Evolutionary conservation across 2,888 invertebrate species (phyloP).

Genomic region (Resseliella maxima): DNA sequence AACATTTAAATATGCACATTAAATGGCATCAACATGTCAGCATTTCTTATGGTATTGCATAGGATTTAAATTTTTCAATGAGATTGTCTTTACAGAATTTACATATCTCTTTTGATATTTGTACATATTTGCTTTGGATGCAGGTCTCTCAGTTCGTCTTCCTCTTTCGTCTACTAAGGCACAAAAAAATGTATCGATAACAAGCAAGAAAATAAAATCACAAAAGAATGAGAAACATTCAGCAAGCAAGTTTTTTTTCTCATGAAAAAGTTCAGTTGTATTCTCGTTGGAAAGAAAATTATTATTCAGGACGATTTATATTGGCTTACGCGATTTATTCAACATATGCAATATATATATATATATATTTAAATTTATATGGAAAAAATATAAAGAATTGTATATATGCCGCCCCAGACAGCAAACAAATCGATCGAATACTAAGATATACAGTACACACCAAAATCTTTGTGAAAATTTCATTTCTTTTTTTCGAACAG

Average conservation of each 20-base stretch:
- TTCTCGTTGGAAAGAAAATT: conserved; percentile 41
- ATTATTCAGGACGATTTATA: conserved; percentile 46
- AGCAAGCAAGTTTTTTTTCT: too few relatives aligned
- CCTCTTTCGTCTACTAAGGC: not conserved
- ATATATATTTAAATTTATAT: not conserved
- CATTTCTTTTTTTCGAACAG: not conserved
- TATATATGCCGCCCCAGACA: not conserved
- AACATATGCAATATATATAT: not conserved
- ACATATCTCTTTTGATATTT: not conserved
- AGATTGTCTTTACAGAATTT: not conserved
- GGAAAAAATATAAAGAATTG: too few relatives aligned
- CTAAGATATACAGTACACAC: not conserved
- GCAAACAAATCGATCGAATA: not conserved
- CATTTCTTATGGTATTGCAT: not conserved
- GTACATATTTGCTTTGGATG: conserved; percentile 7
- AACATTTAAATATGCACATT: not conserved
- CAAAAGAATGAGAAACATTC: not conserved
- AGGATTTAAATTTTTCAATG: conserved; percentile 20
- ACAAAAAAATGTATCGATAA: conserved; percentile 28
- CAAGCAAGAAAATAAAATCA: not conserved
- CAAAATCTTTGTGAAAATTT: not conserved
- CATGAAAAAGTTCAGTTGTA: not conserved
- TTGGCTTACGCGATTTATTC: conserved; percentile 13
- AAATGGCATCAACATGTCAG: conserved; percentile 22
- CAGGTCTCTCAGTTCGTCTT: not conserved